These are phyloP conservation scores for Mantis religiosa DNA, from an alignment of 2,888 invertebrate genomes.

Conservation along the genomic window DNA sequence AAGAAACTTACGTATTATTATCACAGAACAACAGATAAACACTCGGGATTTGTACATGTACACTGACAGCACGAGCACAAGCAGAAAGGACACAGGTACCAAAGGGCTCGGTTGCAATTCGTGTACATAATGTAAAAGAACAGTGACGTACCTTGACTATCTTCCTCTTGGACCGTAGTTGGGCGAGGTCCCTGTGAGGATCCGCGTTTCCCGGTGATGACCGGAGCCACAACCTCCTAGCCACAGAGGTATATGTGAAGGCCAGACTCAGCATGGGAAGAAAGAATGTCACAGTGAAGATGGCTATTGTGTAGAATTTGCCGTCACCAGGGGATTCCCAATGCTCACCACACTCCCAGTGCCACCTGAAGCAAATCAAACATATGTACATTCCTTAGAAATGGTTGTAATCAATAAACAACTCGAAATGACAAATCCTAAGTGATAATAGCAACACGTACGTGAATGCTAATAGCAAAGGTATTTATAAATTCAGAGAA, in stretches of 20 bases:
- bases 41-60: no score
- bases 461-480: no score
- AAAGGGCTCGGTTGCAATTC: no score
- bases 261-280: conserved; percentile 44
- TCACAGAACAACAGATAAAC: no score
- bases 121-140: no score
- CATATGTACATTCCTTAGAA: no score
- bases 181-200: conserved; percentile 42
- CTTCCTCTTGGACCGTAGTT: conserved; percentile 45
- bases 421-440: no score
- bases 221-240: conserved; percentile 44
- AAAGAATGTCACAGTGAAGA: conserved; percentile 40
- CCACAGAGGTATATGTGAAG: conserved; percentile 45
- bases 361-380: conserved; percentile 25
- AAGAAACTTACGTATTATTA: no score
- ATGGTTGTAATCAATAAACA: background rate
- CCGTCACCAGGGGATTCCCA: conserved; percentile 33
- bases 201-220: conserved; percentile 47
- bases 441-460: no score
- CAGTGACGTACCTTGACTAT: conserved; percentile 33
- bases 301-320: conserved; percentile 38
- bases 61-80: no score
- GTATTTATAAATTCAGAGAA: no score
- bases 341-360: conserved; percentile 35
- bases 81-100: no score